Evolutionary conservation across 1,140 invertebrate species (phyloP).

Genomic region (Cyrtorhinus lividipennis): DNA sequence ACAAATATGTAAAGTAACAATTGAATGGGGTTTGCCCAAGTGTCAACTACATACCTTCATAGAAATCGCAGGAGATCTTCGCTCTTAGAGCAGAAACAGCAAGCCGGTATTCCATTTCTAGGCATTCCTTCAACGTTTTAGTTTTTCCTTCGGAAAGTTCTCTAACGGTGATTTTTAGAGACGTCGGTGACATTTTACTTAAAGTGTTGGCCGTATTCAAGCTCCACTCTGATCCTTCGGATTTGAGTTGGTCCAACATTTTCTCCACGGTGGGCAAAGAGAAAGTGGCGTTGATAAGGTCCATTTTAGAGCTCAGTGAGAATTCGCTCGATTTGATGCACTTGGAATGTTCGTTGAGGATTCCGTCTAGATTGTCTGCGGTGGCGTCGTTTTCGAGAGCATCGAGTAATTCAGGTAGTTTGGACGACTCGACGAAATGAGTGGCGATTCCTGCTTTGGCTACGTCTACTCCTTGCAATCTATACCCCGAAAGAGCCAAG

Average conservation of each 20-base stretch:
- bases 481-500: constrained; percentile 40
- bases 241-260: constrained; percentile 59
- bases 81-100: constrained; percentile 46
- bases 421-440: constrained; percentile 63
- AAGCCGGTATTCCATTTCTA: constrained; percentile 83
- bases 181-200: constrained; percentile 80
- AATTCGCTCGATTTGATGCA: constrained; percentile 37
- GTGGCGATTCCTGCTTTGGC: constrained; percentile 83
- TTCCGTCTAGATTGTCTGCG: not conserved
- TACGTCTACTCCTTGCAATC: constrained; percentile 75
- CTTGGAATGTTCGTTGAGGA: constrained; percentile 18
- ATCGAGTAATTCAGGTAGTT: constrained; percentile 43
- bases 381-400: constrained; percentile 17
- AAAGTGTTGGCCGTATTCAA: constrained; percentile 50
- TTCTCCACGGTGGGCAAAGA: constrained; percentile 58
- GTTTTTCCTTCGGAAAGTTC: constrained; percentile 58
- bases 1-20: too few relatives aligned
- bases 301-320: constrained; percentile 51
- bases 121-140: constrained; percentile 63
- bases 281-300: constrained; percentile 74
- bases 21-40: not conserved
- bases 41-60: constrained; percentile 53
- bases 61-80: constrained; percentile 58
- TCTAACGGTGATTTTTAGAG: constrained; percentile 74
- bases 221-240: constrained; percentile 66